phyloP scores from a whole-genome alignment of 2,888 invertebrate genomes.

The Dermolepida albohirtum region DNA sequence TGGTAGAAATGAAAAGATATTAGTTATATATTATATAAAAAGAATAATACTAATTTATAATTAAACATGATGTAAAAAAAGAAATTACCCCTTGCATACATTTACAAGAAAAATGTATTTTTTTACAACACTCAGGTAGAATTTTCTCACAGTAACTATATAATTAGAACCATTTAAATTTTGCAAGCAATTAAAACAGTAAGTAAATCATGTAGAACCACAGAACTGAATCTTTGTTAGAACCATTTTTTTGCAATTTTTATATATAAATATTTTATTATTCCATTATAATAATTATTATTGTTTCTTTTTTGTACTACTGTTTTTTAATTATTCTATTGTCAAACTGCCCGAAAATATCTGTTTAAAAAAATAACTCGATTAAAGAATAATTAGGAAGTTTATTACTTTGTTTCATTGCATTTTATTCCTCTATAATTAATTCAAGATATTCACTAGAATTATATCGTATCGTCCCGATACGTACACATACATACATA shows the following conservation, averaged over 20 bases:
- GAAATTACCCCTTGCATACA: constrained; percentile 15
- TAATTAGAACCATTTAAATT: constrained; percentile 15
- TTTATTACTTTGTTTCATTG: constrained; percentile 20
- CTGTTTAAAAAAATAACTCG: constrained; percentile 26
- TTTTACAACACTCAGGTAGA: constrained; percentile 56
- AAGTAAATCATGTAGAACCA: constrained; percentile 41
- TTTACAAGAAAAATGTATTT: constrained; percentile 49
- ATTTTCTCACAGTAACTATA: constrained; percentile 44
- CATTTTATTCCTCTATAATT: background rate
- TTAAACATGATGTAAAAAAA: constrained; percentile 27
- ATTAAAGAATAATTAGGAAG: constrained; percentile 35
- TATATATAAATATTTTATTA: constrained; percentile 42
- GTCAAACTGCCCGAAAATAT: constrained; percentile 38
- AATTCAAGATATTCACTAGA: too few relatives aligned
- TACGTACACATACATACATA: too few relatives aligned
- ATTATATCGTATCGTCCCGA: too few relatives aligned
- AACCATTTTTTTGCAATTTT: constrained; percentile 31
- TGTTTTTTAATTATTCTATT: constrained; percentile 33
- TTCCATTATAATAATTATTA: constrained; percentile 31
- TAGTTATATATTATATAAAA: constrained; percentile 30
- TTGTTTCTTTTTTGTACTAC: constrained; percentile 25
- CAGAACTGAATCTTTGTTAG: constrained; percentile 47
- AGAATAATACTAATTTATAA: constrained; percentile 32
- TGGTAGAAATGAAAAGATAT: constrained; percentile 31
- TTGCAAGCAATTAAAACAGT: constrained; percentile 1